phyloP scores from a whole-genome alignment of 2,888 invertebrate genomes.

The Troilus luridus region DNA sequence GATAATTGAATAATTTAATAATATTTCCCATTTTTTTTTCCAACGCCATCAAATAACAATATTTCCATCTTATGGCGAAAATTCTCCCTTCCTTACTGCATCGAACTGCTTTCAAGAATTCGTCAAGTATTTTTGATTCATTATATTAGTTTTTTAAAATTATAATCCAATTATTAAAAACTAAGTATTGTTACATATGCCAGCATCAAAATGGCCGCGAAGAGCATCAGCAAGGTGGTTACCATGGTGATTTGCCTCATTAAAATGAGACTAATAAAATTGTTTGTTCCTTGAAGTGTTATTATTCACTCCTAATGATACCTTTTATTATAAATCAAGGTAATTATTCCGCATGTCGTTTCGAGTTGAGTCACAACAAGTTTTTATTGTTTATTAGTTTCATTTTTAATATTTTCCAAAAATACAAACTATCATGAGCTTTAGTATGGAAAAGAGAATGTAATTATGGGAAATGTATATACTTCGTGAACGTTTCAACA shows the following conservation, averaged over 20 bases:
- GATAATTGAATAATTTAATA: background rate
- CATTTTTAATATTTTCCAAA: too few species aligned
- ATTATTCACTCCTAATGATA: too few species aligned
- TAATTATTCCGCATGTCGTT: too few species aligned
- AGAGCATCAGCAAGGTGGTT: background rate
- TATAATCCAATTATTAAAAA: background rate
- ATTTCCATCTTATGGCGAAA: background rate
- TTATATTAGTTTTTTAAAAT: background rate
- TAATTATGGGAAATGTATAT: too few species aligned
- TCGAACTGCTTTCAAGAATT: background rate
- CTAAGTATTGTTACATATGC: background rate
- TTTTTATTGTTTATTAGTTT: too few species aligned
- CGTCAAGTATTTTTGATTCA: background rate
- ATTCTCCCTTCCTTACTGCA: background rate
- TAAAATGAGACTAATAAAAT: too few species aligned
- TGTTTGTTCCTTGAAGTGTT: too few species aligned
- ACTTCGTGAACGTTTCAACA: too few species aligned
- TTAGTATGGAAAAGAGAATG: too few species aligned
- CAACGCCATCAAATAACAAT: background rate
- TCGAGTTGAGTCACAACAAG: too few species aligned
- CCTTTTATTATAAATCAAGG: too few species aligned
- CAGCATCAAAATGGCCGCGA: background rate
- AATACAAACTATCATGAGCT: too few species aligned
- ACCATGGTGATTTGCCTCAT: background rate
- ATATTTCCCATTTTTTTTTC: background rate